Conservation (phyloP, 2,888 invertebrate genomes). For the Philereme vetulata region DNA sequence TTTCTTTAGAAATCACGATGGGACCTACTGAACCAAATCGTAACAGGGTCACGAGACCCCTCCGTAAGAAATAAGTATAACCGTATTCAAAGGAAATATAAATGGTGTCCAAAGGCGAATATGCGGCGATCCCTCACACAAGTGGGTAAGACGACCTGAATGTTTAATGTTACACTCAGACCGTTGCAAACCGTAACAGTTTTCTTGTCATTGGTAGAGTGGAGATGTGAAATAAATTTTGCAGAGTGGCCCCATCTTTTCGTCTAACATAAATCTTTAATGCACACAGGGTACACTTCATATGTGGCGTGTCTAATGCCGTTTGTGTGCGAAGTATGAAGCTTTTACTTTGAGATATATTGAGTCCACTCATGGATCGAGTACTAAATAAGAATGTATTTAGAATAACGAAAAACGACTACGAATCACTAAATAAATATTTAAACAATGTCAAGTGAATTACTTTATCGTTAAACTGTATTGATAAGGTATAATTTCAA, state of each 20-base stretch:
- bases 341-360: slow-evolving; percentile 55
- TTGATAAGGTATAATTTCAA: slow-evolving; percentile 38
- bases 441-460: slow-evolving; percentile 23
- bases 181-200: slow-evolving; percentile 84
- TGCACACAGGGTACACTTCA: slow-evolving; percentile 77
- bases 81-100: slow-evolving; percentile 79
- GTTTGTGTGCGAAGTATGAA: slow-evolving; percentile 68
- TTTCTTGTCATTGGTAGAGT: slow-evolving; percentile 83
- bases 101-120: slow-evolving; percentile 82
- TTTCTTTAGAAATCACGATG: slow-evolving; percentile 24
- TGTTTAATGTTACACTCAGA: slow-evolving; percentile 84
- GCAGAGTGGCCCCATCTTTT: slow-evolving; percentile 84
- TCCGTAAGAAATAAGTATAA: slow-evolving; percentile 62
- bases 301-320: slow-evolving; percentile 77
- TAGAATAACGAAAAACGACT: slow-evolving; percentile 7
- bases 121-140: slow-evolving; percentile 83
- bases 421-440: slow-evolving; percentile 11
- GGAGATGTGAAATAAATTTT: slow-evolving; percentile 84
- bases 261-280: slow-evolving; percentile 82
- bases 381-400: slow-evolving; percentile 32
- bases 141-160: slow-evolving; percentile 82
- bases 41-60: slow-evolving; percentile 52
- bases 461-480: slow-evolving; percentile 29
- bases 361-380: slow-evolving; percentile 39
- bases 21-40: slow-evolving; percentile 39